Conservation (phyloP, 2,113 vertebrate species). For the Amia ocellicauda region DNA sequence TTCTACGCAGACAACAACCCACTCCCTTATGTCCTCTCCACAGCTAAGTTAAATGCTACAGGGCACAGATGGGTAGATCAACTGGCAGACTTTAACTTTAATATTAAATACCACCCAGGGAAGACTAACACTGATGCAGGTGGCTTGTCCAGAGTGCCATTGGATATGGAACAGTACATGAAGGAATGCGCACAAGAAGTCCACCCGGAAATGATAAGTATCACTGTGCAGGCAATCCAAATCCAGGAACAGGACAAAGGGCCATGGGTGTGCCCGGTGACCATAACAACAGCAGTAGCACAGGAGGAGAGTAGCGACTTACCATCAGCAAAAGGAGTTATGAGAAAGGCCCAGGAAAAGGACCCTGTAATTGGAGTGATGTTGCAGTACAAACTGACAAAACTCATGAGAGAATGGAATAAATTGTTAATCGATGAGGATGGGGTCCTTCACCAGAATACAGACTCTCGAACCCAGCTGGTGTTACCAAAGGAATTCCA, state of each 20-base stretch:
- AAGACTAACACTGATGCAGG: conserved; percentile 12
- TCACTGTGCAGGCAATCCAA: too few relatives aligned
- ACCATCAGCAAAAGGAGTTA: too few relatives aligned
- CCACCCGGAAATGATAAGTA: too few relatives aligned
- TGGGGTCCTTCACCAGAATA: neutral
- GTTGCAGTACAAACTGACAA: neutral
- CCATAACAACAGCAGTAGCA: too few relatives aligned
- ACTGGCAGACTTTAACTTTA: conserved; percentile 8
- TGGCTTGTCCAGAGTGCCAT: conserved; percentile 7
- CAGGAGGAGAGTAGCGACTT: too few relatives aligned
- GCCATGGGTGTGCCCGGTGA: too few relatives aligned
- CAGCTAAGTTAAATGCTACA: too few relatives aligned
- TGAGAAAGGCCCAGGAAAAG: neutral
- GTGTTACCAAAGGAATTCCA: neutral
- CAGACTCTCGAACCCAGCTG: neutral
- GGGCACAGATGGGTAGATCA: conserved; percentile 6
- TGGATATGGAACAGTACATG: too few relatives aligned
- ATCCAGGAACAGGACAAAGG: too few relatives aligned
- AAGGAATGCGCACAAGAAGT: too few relatives aligned
- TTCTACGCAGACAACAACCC: conserved; percentile 3
- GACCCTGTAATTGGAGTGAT: neutral
- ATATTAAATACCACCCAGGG: conserved; percentile 4
- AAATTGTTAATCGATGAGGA: conserved; percentile 3
- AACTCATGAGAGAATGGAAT: conserved; percentile 14
- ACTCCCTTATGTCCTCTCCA: too few relatives aligned